Evolutionary conservation across 2,888 invertebrate genomes (phyloP).

Genomic region (Dolichomitus sp.): DNA sequence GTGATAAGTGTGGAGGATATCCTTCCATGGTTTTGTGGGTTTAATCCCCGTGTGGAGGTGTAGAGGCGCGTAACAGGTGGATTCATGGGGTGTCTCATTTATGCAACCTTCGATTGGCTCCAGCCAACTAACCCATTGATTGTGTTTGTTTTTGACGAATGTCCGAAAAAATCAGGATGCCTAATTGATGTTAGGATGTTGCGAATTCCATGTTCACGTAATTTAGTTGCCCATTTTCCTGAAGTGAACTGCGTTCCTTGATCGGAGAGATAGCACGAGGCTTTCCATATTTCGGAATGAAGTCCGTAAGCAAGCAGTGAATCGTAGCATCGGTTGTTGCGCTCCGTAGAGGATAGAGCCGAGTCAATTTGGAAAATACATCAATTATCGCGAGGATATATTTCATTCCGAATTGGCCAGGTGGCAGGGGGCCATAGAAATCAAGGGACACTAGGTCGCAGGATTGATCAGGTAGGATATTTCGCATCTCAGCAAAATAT

Average conservation of each 20-base stretch:
- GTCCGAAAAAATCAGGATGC: neutral
- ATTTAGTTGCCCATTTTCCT: slow-evolving; percentile 10
- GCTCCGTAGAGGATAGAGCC: neutral
- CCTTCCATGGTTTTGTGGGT: neutral
- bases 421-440: neutral
- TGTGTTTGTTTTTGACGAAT: too few species aligned
- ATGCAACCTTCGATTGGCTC: neutral
- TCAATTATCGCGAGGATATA: neutral
- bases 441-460: neutral
- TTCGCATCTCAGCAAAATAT: neutral
- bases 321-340: neutral
- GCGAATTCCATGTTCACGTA: slow-evolving; percentile 13
- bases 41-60: neutral
- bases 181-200: neutral
- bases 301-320: too few species aligned
- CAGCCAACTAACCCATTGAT: neutral
- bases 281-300: too few species aligned
- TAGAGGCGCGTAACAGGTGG: neutral
- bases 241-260: slow-evolving; percentile 45
- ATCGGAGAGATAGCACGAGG: too few species aligned
- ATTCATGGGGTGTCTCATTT: neutral
- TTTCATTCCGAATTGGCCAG: neutral
- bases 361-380: neutral
- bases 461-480: neutral
- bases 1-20: neutral